Conservation (phyloP, 2,797 vertebrate species). For the Helicolenus hilgendorfi region DNA sequence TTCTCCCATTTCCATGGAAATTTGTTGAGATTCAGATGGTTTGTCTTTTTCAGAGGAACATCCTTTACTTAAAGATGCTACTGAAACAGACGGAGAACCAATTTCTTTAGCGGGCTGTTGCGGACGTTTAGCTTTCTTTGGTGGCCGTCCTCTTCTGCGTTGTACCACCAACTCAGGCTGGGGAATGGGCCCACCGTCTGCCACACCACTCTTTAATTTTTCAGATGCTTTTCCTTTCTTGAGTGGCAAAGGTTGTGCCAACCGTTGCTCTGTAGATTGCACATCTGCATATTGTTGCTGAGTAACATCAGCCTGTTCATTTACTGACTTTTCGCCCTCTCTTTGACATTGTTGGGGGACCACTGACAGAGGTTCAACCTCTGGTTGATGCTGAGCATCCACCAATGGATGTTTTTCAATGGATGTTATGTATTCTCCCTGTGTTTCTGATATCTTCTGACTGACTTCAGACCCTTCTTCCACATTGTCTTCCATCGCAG, state of each 20-base stretch:
- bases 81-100: background rate
- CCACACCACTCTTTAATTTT: background rate
- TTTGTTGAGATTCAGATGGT: background rate
- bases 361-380: background rate
- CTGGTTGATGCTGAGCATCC: background rate
- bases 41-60: constrained; percentile 6
- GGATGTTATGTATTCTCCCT: background rate
- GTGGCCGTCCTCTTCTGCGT: constrained; percentile 47
- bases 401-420: background rate
- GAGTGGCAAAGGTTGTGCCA: background rate
- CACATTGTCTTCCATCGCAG: constrained; percentile 7
- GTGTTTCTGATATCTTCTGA: constrained; percentile 14
- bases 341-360: background rate
- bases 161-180: background rate
- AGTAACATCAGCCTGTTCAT: background rate
- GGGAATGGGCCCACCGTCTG: background rate
- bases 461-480: constrained; percentile 6
- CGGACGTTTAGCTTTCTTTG: constrained; percentile 39
- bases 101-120: background rate
- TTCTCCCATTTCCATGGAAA: background rate
- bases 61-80: background rate
- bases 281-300: background rate
- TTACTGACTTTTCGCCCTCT: background rate
- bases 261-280: background rate
- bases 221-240: background rate